Base-by-base conservation (phyloP, 1,140 invertebrate genomes). In the Dolichoris vasculosae region DNA sequence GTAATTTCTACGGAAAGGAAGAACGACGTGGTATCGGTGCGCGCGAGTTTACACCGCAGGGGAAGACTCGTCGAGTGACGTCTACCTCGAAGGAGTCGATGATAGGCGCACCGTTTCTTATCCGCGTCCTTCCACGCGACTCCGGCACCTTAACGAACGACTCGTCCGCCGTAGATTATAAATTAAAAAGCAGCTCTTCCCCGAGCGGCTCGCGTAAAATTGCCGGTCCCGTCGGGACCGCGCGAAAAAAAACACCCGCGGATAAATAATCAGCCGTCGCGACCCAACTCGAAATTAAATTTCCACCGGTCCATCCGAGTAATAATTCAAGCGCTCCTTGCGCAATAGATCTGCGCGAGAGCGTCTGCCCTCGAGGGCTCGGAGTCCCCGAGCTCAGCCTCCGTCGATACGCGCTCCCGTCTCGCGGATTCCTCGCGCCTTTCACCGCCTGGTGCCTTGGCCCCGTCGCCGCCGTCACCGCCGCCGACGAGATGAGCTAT, bases 401-500 rank as follows among this genome's bases (percentile, higher is more conserved):
- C 69, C 69, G 38, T 11, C 38, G 38, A 73, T 73, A 73, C 81
- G 43, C 79, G 81, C 80, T 79, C 64, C 63, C 48, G 67, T 30
- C 64, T 38, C 77, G 86, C 83, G 83, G 83, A 89, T 89, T 88
- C 88, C 87, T 83, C 51, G 77, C 69, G 87, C 88, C 88, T 89
- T 89, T 89, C 88, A 89, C 88, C 85, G 82, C 80, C 82, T 75
- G 79, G 40, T 46, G 73, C 59, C 15, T 46, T 64, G 20, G 30
- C 26, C 43, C 35, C 32, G 32, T 55, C 38, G 20, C 23, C 69
- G 2, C 17, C 59, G 11, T 26, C 23, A 13, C 11, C 59, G 11
- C 26, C 59, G 11, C 6, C 63, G 63, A 64, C 38, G 69, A 73
- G 69, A 73, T 73, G 69, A 73, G 40, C 69, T n/a, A 43, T 43